Conservation (phyloP, 1,140 invertebrate genomes). For the Drosophila kikkawai region DNA sequence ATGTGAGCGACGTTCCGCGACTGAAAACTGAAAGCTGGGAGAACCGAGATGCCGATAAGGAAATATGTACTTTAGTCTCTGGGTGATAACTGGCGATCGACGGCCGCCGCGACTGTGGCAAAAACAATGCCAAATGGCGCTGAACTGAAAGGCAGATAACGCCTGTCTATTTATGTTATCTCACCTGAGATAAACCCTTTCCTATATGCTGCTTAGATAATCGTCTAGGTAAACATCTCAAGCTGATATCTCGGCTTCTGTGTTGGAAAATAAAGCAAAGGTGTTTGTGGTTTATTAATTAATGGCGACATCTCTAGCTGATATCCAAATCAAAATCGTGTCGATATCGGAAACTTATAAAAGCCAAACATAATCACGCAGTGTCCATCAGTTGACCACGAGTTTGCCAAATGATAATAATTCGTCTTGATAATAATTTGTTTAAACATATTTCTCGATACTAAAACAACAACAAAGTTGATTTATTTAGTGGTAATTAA, state of each 20-base stretch:
- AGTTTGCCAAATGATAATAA: background rate
- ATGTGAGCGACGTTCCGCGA: constrained; percentile 4
- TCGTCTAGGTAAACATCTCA: background rate
- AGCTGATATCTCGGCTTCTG: constrained; percentile 47
- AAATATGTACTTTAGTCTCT: constrained; percentile 39
- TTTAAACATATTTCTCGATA: background rate
- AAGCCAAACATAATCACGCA: constrained; percentile 24
- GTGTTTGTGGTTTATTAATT: background rate
- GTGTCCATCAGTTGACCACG: constrained; percentile 15
- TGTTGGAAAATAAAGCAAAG: background rate
- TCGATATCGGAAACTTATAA: background rate
- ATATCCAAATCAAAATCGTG: background rate
- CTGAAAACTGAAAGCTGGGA: background rate
- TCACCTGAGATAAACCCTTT: background rate
- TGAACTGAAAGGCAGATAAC: constrained; percentile 29
- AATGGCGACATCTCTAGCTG: constrained; percentile 3
- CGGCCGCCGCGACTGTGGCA: constrained; percentile 5
- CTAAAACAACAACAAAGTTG: background rate
- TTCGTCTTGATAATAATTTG: background rate
- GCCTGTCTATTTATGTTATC: constrained; percentile 2
- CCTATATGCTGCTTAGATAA: background rate
- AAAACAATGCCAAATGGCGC: background rate
- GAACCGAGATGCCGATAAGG: constrained; percentile 20
- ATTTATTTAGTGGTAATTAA: constrained; percentile 25
- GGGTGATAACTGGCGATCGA: constrained; percentile 42